These are phyloP conservation scores for Pocota personata DNA, from an alignment of 2,888 invertebrate species.

Conservation along the genomic window DNA sequence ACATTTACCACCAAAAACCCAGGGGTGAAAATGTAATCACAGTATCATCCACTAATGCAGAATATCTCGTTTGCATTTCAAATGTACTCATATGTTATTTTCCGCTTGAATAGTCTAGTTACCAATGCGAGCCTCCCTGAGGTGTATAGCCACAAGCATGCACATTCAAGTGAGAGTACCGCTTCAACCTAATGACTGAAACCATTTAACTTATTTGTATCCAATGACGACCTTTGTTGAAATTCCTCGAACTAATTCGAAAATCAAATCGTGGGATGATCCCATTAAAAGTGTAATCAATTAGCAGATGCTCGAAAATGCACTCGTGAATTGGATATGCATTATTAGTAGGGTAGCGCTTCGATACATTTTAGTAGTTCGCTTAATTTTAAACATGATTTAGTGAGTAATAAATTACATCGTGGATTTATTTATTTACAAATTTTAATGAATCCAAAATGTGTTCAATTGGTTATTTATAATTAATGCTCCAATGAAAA, in stretches of 20 bases:
- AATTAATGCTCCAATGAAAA: neutral
- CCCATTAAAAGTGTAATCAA: neutral
- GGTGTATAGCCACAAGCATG: neutral
- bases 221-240: neutral
- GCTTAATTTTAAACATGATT: neutral
- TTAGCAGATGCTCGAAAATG: neutral
- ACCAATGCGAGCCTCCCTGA: neutral
- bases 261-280: neutral
- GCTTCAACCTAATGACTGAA: neutral
- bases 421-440: neutral
- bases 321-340: neutral
- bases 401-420: neutral
- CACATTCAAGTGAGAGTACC: neutral
- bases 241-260: neutral
- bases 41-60: neutral
- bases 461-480: neutral
- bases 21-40: neutral
- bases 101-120: neutral
- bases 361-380: neutral
- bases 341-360: too few species aligned
- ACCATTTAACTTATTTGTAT: neutral
- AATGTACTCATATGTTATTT: neutral
- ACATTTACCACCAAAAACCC: conserved; percentile 7
- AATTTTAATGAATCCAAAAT: neutral
- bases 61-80: conserved; percentile 14